A percentile compares a stretch with the other conserved stretches of the same genome.
Evolutionary conservation across 1,140 invertebrate species (phyloP).

Genomic region (Stegodyphus mimosarum): DNA sequence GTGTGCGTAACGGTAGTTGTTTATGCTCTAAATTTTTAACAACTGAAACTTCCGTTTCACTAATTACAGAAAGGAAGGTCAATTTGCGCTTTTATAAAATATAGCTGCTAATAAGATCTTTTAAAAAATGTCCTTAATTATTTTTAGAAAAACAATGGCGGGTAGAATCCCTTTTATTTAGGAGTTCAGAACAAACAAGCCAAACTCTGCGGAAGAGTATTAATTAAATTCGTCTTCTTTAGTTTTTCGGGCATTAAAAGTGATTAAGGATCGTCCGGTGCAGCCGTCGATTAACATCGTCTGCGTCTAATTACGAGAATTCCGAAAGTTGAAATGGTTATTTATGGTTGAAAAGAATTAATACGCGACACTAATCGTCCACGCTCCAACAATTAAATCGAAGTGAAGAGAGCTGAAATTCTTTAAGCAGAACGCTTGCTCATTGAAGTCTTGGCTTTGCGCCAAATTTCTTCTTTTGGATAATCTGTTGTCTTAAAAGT

Average conservation of each 20-base stretch:
- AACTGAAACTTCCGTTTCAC: too few relatives aligned
- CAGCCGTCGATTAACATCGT: conserved; percentile 46
- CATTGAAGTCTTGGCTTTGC: conserved; percentile 22
- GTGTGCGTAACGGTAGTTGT: too few relatives aligned
- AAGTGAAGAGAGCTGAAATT: background rate
- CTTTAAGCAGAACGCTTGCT: conserved; percentile 18
- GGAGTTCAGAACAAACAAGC: background rate
- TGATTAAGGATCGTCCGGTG: conserved; percentile 53
- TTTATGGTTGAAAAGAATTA: conserved; percentile 57
- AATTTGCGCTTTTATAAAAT: background rate
- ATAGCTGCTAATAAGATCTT: background rate
- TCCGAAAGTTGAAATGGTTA: conserved; percentile 51
- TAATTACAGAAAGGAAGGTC: background rate
- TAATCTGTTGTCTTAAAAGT: too few relatives aligned
- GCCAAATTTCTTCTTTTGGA: conserved; percentile 10
- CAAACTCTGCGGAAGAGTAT: conserved; percentile 28
- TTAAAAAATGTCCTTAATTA: conserved; percentile 38
- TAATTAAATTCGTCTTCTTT: conserved; percentile 50
- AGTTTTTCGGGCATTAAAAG: conserved; percentile 55
- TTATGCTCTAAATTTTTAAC: too few relatives aligned
- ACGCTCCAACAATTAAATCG: conserved; percentile 50
- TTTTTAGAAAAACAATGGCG: conserved; percentile 49
- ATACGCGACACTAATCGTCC: conserved; percentile 50
- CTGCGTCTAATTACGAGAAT: conserved; percentile 48
- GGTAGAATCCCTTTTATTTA: background rate